These are phyloP conservation scores for Nasonia longicornis DNA, from an alignment of 1,140 invertebrate genomes.

Conservation along the genomic window DNA sequence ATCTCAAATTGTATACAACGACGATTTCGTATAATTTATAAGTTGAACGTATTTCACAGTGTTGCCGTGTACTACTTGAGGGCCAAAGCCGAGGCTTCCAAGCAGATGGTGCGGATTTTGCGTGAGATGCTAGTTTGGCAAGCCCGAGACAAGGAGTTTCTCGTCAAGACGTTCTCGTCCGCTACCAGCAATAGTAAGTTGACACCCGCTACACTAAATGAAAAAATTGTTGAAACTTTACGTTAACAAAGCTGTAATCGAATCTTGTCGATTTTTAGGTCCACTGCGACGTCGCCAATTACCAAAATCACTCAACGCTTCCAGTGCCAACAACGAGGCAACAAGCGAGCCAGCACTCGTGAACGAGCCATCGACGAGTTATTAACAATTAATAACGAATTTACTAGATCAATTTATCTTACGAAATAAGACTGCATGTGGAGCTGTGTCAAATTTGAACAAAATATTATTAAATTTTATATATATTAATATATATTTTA, in stretches of 20 bases:
- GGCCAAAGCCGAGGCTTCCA: constrained; percentile 74
- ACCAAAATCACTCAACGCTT: constrained; percentile 11
- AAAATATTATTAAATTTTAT: background rate
- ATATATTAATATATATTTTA: constrained; percentile 21
- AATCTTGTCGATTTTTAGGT: background rate
- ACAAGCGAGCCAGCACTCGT: background rate
- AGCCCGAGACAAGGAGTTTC: constrained; percentile 82
- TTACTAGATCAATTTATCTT: constrained; percentile 22
- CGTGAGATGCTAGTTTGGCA: constrained; percentile 78
- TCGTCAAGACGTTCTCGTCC: constrained; percentile 70
- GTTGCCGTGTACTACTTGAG: constrained; percentile 78
- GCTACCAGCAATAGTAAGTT: background rate
- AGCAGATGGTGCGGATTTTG: constrained; percentile 75
- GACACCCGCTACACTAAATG: background rate
- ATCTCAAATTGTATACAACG: constrained; percentile 1
- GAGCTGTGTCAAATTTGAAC: constrained; percentile 41
- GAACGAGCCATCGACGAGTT: constrained; percentile 36
- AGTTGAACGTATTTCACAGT: constrained; percentile 57
- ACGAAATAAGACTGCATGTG: constrained; percentile 42
- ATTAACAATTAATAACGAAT: constrained; percentile 25
- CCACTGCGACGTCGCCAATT: constrained; percentile 8
- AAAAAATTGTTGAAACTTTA: background rate
- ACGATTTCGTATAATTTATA: background rate
- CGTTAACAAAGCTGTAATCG: background rate
- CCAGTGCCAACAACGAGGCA: background rate